These are phyloP conservation scores for Rotaria sp. DNA, from an alignment of 2,888 invertebrate genomes.

Conservation along the genomic window DNA sequence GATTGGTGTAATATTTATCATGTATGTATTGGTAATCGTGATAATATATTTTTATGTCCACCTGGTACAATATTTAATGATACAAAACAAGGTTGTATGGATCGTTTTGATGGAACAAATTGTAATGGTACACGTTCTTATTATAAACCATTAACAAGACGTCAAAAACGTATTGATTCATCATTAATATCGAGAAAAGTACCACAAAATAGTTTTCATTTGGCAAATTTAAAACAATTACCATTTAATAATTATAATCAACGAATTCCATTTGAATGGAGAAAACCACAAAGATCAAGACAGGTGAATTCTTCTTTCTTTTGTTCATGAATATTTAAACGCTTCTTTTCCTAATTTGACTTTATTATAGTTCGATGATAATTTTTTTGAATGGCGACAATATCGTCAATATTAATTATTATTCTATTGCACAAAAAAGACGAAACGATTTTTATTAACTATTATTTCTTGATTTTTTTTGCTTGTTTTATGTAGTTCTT, in stretches of 20 bases:
- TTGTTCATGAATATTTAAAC: too few species aligned
- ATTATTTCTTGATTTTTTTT: background rate
- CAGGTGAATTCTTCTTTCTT: background rate
- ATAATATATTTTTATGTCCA: slow-evolving; percentile 41
- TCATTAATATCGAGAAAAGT: background rate
- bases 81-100: slow-evolving; percentile 39
- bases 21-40: slow-evolving; percentile 38
- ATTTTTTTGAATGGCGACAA: background rate
- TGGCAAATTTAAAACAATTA: background rate
- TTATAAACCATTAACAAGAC: slow-evolving; percentile 34
- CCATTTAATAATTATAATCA: background rate
- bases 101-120: slow-evolving; percentile 28
- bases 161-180: slow-evolving; percentile 1
- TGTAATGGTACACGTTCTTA: slow-evolving; percentile 34
- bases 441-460: too few species aligned
- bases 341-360: background rate
- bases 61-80: slow-evolving; percentile 40
- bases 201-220: background rate
- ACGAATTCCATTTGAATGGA: background rate
- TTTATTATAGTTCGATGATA: background rate
- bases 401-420: background rate
- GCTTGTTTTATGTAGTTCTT: background rate
- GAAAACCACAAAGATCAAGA: background rate
- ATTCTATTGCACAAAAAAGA: background rate
- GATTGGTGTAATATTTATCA: slow-evolving; percentile 42